A percentile compares a stretch with the other conserved stretches of the same genome.
phyloP scores from a whole-genome alignment of 2,113 vertebrate species.

The Nyctereutes procyonoides region DNA sequence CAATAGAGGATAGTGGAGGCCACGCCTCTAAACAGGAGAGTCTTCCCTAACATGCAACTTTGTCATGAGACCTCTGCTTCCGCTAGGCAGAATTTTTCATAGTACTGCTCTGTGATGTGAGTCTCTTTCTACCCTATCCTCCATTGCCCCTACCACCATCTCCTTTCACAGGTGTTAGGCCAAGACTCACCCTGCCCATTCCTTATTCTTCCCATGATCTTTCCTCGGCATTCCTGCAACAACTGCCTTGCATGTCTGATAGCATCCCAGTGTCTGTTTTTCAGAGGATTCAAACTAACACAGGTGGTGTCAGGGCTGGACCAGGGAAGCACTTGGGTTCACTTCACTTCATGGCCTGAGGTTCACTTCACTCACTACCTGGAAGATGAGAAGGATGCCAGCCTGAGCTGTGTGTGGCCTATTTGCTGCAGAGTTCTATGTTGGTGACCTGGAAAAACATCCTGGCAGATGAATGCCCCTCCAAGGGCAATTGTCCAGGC shows the following conservation, averaged over 20 bases:
- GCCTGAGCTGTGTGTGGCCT: not conserved
- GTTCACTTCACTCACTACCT: not conserved
- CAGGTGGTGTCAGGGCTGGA: not conserved
- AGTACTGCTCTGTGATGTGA: not conserved
- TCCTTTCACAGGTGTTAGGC: not conserved
- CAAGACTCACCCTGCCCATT: not conserved
- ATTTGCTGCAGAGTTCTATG: not conserved
- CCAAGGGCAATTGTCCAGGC: not conserved
- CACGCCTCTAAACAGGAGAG: not conserved
- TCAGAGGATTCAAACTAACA: not conserved
- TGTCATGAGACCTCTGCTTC: not conserved
- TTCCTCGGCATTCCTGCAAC: not conserved
- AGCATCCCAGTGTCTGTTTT: not conserved
- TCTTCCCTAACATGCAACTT: not conserved
- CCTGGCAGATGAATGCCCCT: not conserved
- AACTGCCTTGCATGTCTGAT: not conserved
- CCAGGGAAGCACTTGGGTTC: not conserved
- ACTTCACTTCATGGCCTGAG: not conserved
- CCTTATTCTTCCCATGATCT: not conserved
- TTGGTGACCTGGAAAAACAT: not conserved
- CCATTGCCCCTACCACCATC: accelerated
- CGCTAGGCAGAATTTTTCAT: not conserved
- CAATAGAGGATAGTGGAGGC: too few relatives aligned
- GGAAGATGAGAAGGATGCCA: not conserved
- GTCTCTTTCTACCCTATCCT: not conserved